Evolutionary conservation across 2,888 invertebrate species (phyloP).

Genomic region (Herminia tarsipennalis): DNA sequence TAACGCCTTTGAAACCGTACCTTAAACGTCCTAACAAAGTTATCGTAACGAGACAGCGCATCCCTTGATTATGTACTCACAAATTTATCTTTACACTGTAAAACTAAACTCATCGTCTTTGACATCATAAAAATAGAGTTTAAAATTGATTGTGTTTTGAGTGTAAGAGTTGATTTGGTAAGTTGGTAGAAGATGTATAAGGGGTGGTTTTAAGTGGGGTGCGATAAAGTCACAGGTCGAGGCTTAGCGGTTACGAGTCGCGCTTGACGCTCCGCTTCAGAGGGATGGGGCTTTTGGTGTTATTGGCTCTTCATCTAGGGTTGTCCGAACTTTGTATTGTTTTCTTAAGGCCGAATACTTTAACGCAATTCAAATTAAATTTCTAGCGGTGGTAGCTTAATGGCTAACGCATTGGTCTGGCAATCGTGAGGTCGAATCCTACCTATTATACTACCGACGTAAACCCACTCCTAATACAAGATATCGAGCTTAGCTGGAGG

Average conservation of each 20-base stretch:
- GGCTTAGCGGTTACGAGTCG: constrained; percentile 80
- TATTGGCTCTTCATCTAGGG: constrained; percentile 68
- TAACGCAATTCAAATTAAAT: too few relatives aligned
- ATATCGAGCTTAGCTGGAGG: too few relatives aligned
- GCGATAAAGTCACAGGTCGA: constrained; percentile 79
- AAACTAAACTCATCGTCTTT: constrained; percentile 1
- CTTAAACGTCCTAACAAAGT: constrained; percentile 51
- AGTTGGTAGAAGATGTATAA: constrained; percentile 40
- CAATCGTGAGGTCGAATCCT: too few relatives aligned
- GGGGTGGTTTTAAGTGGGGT: constrained; percentile 53
- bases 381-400: too few relatives aligned
- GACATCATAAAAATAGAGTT: not conserved
- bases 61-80: constrained; percentile 56
- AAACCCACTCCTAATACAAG: too few relatives aligned
- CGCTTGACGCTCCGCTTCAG: constrained; percentile 78
- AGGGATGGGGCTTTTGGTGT: constrained; percentile 75
- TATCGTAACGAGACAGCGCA: constrained; percentile 64
- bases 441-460: too few relatives aligned
- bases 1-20: constrained; percentile 43
- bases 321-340: constrained; percentile 35
- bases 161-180: constrained; percentile 21
- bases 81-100: constrained; percentile 9
- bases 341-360: too few relatives aligned
- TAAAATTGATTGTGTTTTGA: constrained; percentile 42
- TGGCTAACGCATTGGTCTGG: too few relatives aligned